A percentile compares a stretch with the other conserved stretches of the same genome.
Conservation (phyloP, 2,113 vertebrate genomes). For the Machaerirhynchus nigripectus region DNA sequence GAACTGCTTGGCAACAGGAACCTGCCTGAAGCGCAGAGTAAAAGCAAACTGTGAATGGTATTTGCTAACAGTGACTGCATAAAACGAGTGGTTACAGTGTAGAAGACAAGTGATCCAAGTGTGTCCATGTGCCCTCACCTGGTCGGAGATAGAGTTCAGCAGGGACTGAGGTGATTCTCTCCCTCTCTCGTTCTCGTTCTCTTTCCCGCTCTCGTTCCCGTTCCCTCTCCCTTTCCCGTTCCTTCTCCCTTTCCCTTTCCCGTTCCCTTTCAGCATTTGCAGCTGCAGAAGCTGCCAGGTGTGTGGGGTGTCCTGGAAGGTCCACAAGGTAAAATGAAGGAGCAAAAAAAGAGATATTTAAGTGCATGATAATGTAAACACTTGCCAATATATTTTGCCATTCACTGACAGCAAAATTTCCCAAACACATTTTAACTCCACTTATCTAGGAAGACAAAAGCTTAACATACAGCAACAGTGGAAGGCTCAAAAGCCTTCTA, state of each 20-base stretch:
- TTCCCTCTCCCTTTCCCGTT: slow-evolving; percentile 73
- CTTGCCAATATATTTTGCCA: background rate
- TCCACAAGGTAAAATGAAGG: background rate
- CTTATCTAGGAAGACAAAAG: background rate
- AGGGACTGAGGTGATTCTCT: slow-evolving; percentile 67
- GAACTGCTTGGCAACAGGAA: background rate
- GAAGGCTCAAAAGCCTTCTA: background rate
- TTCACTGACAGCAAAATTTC: background rate
- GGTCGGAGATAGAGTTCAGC: slow-evolving; percentile 77
- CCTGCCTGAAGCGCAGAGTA: background rate
- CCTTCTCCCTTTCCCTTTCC: slow-evolving; percentile 74
- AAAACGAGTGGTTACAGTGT: background rate
- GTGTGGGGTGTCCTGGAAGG: slow-evolving; percentile 83
- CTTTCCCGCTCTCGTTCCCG: slow-evolving; percentile 63
- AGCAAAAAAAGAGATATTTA: background rate
- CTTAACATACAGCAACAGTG: background rate
- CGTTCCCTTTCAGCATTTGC: slow-evolving; percentile 81
- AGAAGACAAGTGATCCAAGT: background rate
- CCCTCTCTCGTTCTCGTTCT: slow-evolving; percentile 70
- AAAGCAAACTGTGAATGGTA: background rate
- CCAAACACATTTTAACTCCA: background rate
- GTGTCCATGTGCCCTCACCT: slow-evolving; percentile 46
- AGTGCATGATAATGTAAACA: background rate
- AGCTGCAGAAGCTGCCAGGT: slow-evolving; percentile 81
- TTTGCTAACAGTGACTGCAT: background rate